Evolutionary conservation across 2,888 invertebrate species (phyloP).

Genomic region (Oligia latruncula): DNA sequence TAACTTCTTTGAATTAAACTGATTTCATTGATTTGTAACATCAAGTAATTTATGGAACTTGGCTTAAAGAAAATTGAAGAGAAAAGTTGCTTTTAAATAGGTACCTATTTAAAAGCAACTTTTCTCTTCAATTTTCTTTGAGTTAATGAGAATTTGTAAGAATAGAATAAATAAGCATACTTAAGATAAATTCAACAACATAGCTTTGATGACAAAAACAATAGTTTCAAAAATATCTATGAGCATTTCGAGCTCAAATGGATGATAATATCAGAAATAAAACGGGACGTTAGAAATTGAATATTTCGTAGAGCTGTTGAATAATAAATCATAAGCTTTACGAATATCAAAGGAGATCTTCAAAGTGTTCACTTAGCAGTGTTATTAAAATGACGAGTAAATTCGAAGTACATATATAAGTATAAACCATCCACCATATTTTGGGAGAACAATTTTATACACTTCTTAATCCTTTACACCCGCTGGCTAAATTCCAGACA

Average conservation of each 20-base stretch:
- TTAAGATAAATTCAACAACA: not conserved
- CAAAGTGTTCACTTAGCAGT: slow-evolving; percentile 81
- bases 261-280: slow-evolving; percentile 66
- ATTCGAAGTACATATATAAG: slow-evolving; percentile 67
- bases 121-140: no score
- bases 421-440: slow-evolving; percentile 57
- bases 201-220: not conserved
- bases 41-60: slow-evolving; percentile 1
- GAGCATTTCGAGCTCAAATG: slow-evolving; percentile 23
- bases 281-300: slow-evolving; percentile 69
- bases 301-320: slow-evolving; percentile 75
- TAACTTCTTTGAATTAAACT: slow-evolving; percentile 20
- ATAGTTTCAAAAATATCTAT: slow-evolving; percentile 16
- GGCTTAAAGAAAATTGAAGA: not conserved
- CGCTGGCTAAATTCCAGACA: slow-evolving; percentile 40
- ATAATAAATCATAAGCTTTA: slow-evolving; percentile 83
- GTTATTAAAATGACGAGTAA: slow-evolving; percentile 77
- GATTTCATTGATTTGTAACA: slow-evolving; percentile 27
- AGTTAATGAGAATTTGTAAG: slow-evolving; percentile 8
- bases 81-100: not conserved
- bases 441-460: slow-evolving; percentile 44
- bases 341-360: slow-evolving; percentile 83
- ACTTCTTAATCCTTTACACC: slow-evolving; percentile 46
- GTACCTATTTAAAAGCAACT: no score
- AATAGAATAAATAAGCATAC: not conserved